These are phyloP conservation scores for Sterrhoptilus dennistouni DNA, from an alignment of 2,113 vertebrate genomes.

Conservation along the genomic window DNA sequence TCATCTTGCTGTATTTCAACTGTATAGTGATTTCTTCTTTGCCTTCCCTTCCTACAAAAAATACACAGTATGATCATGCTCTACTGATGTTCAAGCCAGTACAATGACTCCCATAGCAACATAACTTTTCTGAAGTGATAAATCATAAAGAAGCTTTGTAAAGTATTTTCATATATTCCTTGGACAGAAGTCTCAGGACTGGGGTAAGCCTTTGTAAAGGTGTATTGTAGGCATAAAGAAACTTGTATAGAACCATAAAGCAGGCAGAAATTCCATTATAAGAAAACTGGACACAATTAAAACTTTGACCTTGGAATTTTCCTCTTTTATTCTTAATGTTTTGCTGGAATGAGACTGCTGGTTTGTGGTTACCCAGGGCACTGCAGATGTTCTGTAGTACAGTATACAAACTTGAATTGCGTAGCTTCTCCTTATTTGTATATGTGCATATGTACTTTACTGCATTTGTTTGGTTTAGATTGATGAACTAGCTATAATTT, in stretches of 20 bases:
- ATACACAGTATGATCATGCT: not conserved
- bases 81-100: not conserved
- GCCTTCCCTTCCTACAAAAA: not conserved
- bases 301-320: not conserved
- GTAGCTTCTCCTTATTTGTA: not conserved
- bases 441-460: not conserved
- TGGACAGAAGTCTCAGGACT: not conserved
- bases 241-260: not conserved
- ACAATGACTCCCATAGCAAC: not conserved
- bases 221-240: not conserved
- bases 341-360: not conserved
- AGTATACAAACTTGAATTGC: not conserved
- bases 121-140: not conserved
- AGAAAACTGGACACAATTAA: not conserved
- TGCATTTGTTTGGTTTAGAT: not conserved
- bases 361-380: not conserved
- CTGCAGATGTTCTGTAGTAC: not conserved
- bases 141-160: not conserved
- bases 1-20: not conserved
- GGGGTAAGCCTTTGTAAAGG: not conserved
- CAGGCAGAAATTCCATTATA: not conserved
- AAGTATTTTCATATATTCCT: not conserved
- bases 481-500: not conserved
- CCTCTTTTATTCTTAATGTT: not conserved
- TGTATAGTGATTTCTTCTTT: not conserved